Conservation (phyloP, 2,888 invertebrate species). For the Antitype chi region DNA sequence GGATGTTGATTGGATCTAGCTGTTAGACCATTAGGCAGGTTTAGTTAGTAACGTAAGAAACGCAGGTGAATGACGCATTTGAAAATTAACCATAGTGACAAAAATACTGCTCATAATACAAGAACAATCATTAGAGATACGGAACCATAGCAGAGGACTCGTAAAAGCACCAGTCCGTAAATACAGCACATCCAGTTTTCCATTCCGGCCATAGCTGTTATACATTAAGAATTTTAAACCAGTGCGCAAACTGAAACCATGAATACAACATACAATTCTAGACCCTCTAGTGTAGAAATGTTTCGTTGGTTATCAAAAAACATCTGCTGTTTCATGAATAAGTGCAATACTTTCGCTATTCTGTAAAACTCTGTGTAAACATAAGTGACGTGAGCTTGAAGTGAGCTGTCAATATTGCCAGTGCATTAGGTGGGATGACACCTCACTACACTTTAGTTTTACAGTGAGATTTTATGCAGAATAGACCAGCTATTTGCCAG, state of each 20-base stretch:
- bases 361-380: not conserved
- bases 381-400: not conserved
- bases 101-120: not conserved
- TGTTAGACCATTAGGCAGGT: not conserved
- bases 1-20: not conserved
- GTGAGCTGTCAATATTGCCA: not conserved
- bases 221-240: too few relatives aligned
- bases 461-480: not conserved
- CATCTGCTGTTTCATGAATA: too few relatives aligned
- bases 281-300: too few relatives aligned
- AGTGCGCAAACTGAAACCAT: too few relatives aligned
- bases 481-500: not conserved
- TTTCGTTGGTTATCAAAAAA: too few relatives aligned
- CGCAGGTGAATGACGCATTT: not conserved
- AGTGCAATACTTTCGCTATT: too few relatives aligned
- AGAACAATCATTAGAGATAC: not conserved
- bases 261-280: too few relatives aligned
- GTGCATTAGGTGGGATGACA: not conserved
- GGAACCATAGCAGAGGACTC: not conserved
- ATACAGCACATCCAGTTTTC: not conserved
- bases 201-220: too few relatives aligned
- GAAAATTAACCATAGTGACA: not conserved
- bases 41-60: not conserved
- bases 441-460: not conserved
- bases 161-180: not conserved